phyloP scores from a whole-genome alignment of 2,797 vertebrate genomes.

The Lateolabrax maculatus region DNA sequence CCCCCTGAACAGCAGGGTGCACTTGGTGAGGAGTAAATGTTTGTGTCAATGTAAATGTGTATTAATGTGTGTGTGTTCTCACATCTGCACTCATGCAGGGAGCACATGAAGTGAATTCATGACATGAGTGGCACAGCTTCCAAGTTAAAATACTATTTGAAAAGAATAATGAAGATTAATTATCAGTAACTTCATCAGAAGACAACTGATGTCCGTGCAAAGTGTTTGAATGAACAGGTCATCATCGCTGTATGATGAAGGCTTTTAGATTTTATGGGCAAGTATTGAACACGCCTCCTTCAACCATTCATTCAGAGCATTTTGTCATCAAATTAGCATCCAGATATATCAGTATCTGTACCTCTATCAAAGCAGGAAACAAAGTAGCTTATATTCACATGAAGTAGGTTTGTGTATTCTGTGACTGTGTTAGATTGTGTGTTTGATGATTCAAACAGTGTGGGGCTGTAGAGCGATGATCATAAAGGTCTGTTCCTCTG shows the following conservation, averaged over 20 bases:
- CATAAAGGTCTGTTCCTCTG: constrained; percentile 18
- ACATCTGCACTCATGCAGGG: not conserved
- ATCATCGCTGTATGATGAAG: not conserved
- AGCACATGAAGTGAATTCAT: not conserved
- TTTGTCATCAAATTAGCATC: not conserved
- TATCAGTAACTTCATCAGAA: no score
- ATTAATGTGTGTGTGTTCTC: not conserved
- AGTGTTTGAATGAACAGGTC: not conserved
- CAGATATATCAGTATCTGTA: not conserved
- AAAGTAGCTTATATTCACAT: no score
- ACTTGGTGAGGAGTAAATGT: not conserved
- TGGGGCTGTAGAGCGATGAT: not conserved
- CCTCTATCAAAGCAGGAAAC: not conserved
- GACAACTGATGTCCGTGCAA: no score
- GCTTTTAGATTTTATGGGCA: not conserved
- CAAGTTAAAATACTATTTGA: not conserved
- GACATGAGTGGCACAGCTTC: not conserved
- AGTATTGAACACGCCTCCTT: not conserved
- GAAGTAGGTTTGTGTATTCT: not conserved
- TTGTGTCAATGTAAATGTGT: not conserved
- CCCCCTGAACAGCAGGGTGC: constrained; percentile 5
- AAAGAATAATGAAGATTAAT: no score
- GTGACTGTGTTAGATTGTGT: not conserved
- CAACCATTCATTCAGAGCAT: not conserved
- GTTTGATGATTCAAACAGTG: constrained; percentile 8